Conservation (phyloP, 2,888 invertebrate species). For the Carterocephalus palaemon region DNA sequence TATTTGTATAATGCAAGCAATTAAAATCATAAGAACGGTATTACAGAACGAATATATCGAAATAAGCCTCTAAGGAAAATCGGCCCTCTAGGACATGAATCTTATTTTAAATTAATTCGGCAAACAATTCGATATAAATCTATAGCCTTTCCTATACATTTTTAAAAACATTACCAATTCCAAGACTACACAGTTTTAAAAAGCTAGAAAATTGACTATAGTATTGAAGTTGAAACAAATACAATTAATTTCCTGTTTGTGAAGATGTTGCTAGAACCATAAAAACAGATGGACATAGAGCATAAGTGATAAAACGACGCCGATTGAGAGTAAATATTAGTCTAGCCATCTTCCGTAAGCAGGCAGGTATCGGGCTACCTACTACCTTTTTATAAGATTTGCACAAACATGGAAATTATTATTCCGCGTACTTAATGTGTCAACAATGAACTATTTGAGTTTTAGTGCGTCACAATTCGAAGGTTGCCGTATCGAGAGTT, state of each 20-base stretch:
- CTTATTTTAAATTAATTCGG: too few species aligned
- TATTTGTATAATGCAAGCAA: too few species aligned
- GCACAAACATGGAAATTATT: conserved; percentile 8
- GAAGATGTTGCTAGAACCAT: conserved; percentile 14
- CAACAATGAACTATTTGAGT: conserved; percentile 13
- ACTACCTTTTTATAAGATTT: conserved; percentile 18
- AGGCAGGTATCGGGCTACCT: conserved; percentile 12
- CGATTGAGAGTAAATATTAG: conserved; percentile 16
- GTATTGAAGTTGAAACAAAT: conserved; percentile 6
- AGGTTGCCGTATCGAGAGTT: conserved; percentile 10
- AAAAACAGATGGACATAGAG: conserved; percentile 14
- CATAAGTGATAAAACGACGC: conserved; percentile 18
- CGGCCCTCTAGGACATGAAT: too few species aligned
- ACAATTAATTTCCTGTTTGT: conserved; percentile 13
- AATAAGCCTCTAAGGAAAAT: too few species aligned
- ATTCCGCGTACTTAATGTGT: neutral
- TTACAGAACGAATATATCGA: too few species aligned
- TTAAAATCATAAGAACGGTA: too few species aligned
- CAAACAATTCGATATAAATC: too few species aligned
- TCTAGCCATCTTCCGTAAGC: conserved; percentile 10
- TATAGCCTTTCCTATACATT: too few species aligned
- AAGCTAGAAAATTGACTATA: too few species aligned
- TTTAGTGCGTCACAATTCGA: conserved; percentile 12
- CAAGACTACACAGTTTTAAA: too few species aligned
- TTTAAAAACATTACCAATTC: too few species aligned